Conservation (phyloP, 2,888 invertebrate species). For the Coleophora deauratella region DNA sequence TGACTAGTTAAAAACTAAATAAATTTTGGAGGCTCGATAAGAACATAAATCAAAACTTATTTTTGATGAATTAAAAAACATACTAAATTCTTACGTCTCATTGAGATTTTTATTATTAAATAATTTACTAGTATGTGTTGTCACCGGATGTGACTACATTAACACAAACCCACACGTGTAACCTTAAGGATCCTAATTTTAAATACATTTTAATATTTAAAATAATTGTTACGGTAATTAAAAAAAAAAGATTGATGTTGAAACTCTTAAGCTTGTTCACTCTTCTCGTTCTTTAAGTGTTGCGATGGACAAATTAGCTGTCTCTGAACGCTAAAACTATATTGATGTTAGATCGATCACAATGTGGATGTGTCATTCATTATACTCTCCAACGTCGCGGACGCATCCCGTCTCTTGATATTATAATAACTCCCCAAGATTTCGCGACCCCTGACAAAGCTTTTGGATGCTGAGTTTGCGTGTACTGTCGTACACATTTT, state of each 20-base stretch:
- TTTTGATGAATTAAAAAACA: conserved; percentile 22
- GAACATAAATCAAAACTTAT: conserved; percentile 24
- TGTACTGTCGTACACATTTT: conserved; percentile 10
- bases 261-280: conserved; percentile 27
- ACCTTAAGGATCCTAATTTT: conserved; percentile 38
- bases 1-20: conserved; percentile 13
- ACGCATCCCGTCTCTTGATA: conserved; percentile 19
- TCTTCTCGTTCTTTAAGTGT: conserved; percentile 21
- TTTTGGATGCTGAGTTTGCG: conserved; percentile 8
- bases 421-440: conserved; percentile 22
- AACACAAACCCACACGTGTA: conserved; percentile 71
- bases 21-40: conserved; percentile 17
- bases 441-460: conserved; percentile 22
- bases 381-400: not conserved
- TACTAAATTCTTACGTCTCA: conserved; percentile 25
- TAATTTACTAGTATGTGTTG: conserved; percentile 10
- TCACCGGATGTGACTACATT: conserved; percentile 41
- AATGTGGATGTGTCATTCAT: conserved; percentile 10
- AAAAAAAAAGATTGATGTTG: conserved; percentile 25
- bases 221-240: conserved; percentile 23
- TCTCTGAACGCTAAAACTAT: conserved; percentile 38
- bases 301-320: conserved; percentile 25
- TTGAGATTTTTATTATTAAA: conserved; percentile 21
- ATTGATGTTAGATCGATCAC: conserved; percentile 26
- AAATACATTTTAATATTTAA: conserved; percentile 26